phyloP scores from a whole-genome alignment of 2,113 vertebrate genomes.

The Prinia subflava region DNA sequence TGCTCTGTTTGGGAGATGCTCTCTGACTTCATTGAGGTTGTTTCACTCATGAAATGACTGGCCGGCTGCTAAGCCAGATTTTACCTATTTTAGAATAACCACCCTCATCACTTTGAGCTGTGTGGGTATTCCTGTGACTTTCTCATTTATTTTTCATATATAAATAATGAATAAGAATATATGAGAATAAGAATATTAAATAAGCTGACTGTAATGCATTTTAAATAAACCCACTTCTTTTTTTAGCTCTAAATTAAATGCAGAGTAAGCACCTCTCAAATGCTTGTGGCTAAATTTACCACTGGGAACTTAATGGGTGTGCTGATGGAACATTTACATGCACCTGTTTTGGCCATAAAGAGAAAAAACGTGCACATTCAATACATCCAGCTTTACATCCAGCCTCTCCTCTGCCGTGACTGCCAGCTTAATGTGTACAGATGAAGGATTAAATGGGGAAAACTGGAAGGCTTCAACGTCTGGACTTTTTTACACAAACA shows the following conservation, averaged over 20 bases:
- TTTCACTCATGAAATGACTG: background rate
- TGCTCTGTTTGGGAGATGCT: background rate
- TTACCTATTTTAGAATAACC: background rate
- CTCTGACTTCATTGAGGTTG: background rate
- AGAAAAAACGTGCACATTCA: background rate
- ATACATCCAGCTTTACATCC: background rate
- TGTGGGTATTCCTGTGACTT: background rate
- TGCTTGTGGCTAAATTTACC: conserved; percentile 39
- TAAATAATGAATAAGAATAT: conserved; percentile 7
- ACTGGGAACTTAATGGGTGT: conserved; percentile 24
- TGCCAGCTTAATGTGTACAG: background rate
- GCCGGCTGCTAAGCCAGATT: background rate
- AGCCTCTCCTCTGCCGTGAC: background rate
- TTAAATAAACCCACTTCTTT: conserved; percentile 24
- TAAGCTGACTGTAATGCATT: conserved; percentile 31
- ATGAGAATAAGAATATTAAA: conserved; percentile 29
- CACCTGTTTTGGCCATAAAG: conserved; percentile 15
- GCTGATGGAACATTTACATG: conserved; percentile 37
- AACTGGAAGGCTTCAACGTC: background rate
- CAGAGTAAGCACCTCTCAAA: conserved; percentile 32
- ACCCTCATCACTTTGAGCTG: background rate
- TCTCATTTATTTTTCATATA: conserved; percentile 1
- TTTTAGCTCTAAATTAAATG: conserved; percentile 41
- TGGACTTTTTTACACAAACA: background rate
- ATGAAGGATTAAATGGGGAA: background rate